Percentiles rank a stretch among this genome's conserved stretches.
These are phyloP conservation scores for Enteromius paludinosus DNA, from an alignment of 2,797 vertebrate genomes.

Conservation along the genomic window DNA sequence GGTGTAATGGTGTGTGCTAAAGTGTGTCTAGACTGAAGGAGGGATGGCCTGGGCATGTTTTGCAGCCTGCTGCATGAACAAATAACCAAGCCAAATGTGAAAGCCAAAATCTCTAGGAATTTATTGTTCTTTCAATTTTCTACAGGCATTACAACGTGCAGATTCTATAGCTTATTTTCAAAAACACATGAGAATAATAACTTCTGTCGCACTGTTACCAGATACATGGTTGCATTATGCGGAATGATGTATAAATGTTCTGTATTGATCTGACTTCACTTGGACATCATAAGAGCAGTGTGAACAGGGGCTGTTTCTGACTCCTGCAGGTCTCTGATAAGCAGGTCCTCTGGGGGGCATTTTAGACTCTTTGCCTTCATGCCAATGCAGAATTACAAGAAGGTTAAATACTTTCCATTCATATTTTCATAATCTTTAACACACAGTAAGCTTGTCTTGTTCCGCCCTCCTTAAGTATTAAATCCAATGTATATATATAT, in stretches of 20 bases:
- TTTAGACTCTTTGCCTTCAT: slow-evolving; percentile 12
- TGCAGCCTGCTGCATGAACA: not conserved
- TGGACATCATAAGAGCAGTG: not conserved
- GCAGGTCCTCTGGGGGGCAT: slow-evolving; percentile 1
- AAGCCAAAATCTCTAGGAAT: not conserved
- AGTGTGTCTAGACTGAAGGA: not conserved
- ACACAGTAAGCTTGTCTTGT: not conserved
- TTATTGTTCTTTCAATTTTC: not conserved
- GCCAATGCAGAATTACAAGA: slow-evolving; percentile 4
- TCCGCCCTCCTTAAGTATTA: not conserved
- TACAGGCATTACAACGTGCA: not conserved
- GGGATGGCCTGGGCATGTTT: not conserved
- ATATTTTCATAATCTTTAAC: not conserved
- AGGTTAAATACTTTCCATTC: not conserved
- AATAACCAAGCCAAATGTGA: not conserved
- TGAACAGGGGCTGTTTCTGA: not conserved
- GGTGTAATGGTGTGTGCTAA: not conserved
- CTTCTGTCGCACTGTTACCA: not conserved
- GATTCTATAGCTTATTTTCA: not conserved
- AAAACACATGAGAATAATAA: not conserved
- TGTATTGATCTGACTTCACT: not conserved
- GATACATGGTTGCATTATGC: not conserved
- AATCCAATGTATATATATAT: no score
- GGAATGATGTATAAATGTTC: not conserved
- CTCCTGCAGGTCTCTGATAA: slow-evolving; percentile 26